Base-by-base conservation (phyloP, 92 coral and sea anemone genomes). In the Blastomussa wellsi region DNA sequence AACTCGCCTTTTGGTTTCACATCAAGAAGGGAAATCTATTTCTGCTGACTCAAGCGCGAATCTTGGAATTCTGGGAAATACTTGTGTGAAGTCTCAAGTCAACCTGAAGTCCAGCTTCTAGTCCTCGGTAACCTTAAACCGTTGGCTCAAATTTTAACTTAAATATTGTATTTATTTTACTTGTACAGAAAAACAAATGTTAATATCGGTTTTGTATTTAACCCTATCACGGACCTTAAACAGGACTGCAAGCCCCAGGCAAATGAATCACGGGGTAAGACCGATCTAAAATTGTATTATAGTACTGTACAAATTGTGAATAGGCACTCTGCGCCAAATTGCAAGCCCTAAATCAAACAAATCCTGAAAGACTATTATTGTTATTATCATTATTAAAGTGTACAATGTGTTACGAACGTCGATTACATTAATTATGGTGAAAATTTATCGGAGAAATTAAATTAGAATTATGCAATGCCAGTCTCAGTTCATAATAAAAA, bases 271-370 rank as follows among this genome's bases (percentile, higher is more conserved):
- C 78, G 78, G 86, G 78, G 19, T 11, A 28, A 82, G 52, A 70
- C 68, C 86, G 67, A 53, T 16, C 42, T 39, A 36, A 36, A 84
- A 89, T 89, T 89, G 91, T 89, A 89, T 57, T 13, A 90, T 86
- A 90, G 55, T 35, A 75, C 64, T 90, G 90, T 90, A 90, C 76
- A 90, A 79, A 86, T 75, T 86, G 90, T 90, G 84, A 72, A 90
- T 90, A 90, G 74, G 12, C 74, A 83, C 49, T 78, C 15, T 36
- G 77, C 83, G 53, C 76, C 76, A 36, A 48, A 65, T 69, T 74
- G 81, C 65, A 29, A 38, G 37, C 57, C 67, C n/a, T 26, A 65
- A 64, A 76, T 42, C 9, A 38, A 16, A 76, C n/a, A 73, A 35
- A 11, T 65, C 26, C n/a, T 4, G 10, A 60, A 38, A 72, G 79